Base-by-base conservation (phyloP, 2,888 invertebrate species). In the Fragum sueziense region DNA sequence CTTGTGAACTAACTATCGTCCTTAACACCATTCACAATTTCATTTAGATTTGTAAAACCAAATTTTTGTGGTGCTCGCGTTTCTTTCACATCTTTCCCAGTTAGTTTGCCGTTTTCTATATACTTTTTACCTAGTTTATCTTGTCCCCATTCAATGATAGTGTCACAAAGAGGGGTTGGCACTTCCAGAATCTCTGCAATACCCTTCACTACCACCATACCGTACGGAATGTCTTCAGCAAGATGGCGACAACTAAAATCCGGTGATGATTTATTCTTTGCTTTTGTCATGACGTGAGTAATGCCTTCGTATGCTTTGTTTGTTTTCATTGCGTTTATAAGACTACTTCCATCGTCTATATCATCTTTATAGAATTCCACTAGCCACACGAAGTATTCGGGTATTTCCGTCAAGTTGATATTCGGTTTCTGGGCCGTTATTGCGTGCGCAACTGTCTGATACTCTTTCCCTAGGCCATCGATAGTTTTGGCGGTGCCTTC, bases 61-160 rank as follows among this genome's bases (percentile, higher is more conserved):
- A 85, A 90, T 62, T 80, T 79, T 70, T 90, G 90, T 3, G 90
- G 90, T 29, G 86, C 82, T 47, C 89, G 77, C 0, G 89, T 88
- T 62, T 82, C 77, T 11, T 73, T 74, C 2, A 90, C 82, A 77
- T 90, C 87, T 57, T 85, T 82, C 1, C 90, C 90, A 4, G 72
- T 80, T n/a, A 90, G 69, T 80, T 89, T 81, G 1, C 88, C 88
- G 29, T 86, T 82, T 7, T 86, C 85, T 14, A 90, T 57, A 74
- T 88, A 90, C 67, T 87, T 86, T 76, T 89, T 89, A 6, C 86
- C 88, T 62, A 89, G 74, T 70, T 86, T 86, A 61, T 85, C 80
- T 74, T 91, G 90, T 25, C 87, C 86, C 91, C 91, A 91, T 34
- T 67, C 68, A 33, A 91, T 76, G 17, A 90, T 75, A 41, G 79